A percentile compares a stretch with the other conserved stretches of the same genome.
Conservation (phyloP, 2,113 vertebrate species). For the Varanus salvator region DNA sequence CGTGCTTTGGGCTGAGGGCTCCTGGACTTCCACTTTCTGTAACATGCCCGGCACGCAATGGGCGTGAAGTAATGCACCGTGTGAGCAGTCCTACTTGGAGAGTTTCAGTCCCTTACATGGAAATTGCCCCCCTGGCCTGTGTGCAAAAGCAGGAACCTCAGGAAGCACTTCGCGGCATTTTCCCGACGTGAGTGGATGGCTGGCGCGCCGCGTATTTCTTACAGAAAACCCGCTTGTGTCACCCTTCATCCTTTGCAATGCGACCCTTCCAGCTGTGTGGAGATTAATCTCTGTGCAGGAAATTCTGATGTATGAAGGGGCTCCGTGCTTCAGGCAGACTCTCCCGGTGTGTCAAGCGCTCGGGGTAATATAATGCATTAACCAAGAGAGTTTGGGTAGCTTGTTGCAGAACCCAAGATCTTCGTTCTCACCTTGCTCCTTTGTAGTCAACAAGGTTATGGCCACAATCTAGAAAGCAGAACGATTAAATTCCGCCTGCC, state of each 20-base stretch:
- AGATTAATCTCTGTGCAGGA: neutral
- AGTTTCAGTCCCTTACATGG: neutral
- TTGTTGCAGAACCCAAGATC: neutral
- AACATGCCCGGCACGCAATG: no score
- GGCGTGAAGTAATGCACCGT: no score
- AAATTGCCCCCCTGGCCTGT: neutral
- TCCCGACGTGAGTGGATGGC: no score
- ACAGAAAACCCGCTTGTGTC: neutral
- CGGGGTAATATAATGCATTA: conserved; percentile 3
- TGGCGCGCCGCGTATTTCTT: neutral
- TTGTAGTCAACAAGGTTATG: conserved; percentile 6
- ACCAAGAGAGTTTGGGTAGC: neutral
- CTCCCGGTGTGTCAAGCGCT: neutral
- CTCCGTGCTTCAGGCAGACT: neutral
- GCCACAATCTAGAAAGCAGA: neutral
- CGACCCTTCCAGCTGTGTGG: neutral
- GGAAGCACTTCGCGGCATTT: no score
- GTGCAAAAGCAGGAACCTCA: neutral
- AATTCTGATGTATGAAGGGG: conserved; percentile 1
- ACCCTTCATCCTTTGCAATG: neutral
- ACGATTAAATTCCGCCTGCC: conserved; percentile 5
- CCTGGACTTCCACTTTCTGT: no score
- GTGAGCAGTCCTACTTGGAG: neutral
- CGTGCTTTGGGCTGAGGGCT: no score
- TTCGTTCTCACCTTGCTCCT: neutral